Percentiles rank a stretch among this genome's conserved stretches.
Conservation (phyloP, 2,888 invertebrate genomes). For the Ornithoptera priamus region DNA sequence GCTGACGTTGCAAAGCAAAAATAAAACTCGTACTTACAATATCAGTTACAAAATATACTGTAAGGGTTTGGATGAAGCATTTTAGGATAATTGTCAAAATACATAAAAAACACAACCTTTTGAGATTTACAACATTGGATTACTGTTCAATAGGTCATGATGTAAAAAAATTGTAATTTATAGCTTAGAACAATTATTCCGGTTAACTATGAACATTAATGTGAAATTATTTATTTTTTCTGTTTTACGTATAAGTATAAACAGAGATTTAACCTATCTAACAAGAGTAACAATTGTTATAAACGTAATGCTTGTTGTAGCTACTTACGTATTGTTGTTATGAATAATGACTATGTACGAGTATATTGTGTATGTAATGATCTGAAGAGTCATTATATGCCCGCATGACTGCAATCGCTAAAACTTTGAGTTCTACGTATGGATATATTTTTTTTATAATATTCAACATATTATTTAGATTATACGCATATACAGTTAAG, state of each 20-base stretch:
- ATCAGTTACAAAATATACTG: too few relatives aligned
- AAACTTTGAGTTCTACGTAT: constrained; percentile 38
- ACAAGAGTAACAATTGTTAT: not conserved
- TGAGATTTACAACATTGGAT: too few relatives aligned
- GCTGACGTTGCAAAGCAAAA: too few relatives aligned
- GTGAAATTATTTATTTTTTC: not conserved
- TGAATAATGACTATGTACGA: constrained; percentile 42
- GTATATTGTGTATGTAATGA: constrained; percentile 40
- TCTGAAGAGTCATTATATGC: constrained; percentile 50
- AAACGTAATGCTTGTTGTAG: not conserved
- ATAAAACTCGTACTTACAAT: too few relatives aligned
- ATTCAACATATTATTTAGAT: not conserved
- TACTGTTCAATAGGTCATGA: too few relatives aligned
- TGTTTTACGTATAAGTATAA: not conserved
- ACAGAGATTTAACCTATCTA: constrained; percentile 36
- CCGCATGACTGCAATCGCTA: constrained; percentile 53
- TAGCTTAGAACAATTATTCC: too few relatives aligned
- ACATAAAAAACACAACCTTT: too few relatives aligned
- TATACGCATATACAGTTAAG: not conserved
- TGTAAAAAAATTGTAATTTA: too few relatives aligned
- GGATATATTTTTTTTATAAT: not conserved
- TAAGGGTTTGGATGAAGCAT: too few relatives aligned
- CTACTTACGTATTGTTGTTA: constrained; percentile 30
- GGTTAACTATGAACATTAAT: not conserved
- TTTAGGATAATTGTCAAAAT: too few relatives aligned